phyloP scores from a whole-genome alignment of 2,888 invertebrate genomes.

The Geotrupes spiniger region DNA sequence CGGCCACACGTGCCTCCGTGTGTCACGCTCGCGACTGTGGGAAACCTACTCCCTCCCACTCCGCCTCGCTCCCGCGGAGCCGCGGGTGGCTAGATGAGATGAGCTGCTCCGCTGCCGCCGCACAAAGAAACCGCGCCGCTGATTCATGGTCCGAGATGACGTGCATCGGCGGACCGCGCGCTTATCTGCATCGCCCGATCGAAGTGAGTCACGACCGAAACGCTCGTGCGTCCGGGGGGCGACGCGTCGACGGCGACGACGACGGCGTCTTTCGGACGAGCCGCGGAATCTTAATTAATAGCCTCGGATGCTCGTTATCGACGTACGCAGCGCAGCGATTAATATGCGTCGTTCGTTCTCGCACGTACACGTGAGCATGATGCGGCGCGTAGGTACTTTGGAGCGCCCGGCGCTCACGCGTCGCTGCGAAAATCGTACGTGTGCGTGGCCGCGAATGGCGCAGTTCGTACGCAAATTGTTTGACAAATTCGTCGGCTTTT shows the following conservation, averaged over 20 bases:
- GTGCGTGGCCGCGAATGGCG: too few relatives aligned
- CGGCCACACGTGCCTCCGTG: constrained; percentile 50
- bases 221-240: constrained; percentile 15
- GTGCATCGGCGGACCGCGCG: constrained; percentile 13
- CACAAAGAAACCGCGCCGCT: constrained; percentile 27
- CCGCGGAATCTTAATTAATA: constrained; percentile 9
- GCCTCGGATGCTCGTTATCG: constrained; percentile 19
- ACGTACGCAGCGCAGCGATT: constrained; percentile 5
- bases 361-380: too few relatives aligned
- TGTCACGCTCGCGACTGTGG: constrained; percentile 48
- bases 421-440: too few relatives aligned
- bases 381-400: too few relatives aligned
- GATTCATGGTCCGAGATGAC: constrained; percentile 29
- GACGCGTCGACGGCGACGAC: too few relatives aligned
- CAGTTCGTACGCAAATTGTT: too few relatives aligned
- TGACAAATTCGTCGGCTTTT: too few relatives aligned
- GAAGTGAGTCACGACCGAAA: constrained; percentile 28
- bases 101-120: constrained; percentile 19
- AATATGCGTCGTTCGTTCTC: neutral
- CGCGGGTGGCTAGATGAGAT: constrained; percentile 39
- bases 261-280: too few relatives aligned
- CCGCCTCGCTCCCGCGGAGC: constrained; percentile 21
- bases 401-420: too few relatives aligned
- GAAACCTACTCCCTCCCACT: constrained; percentile 43
- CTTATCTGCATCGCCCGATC: constrained; percentile 26